Base-by-base conservation (phyloP, 2,113 vertebrate species). In the Malaclemys terrapin region DNA sequence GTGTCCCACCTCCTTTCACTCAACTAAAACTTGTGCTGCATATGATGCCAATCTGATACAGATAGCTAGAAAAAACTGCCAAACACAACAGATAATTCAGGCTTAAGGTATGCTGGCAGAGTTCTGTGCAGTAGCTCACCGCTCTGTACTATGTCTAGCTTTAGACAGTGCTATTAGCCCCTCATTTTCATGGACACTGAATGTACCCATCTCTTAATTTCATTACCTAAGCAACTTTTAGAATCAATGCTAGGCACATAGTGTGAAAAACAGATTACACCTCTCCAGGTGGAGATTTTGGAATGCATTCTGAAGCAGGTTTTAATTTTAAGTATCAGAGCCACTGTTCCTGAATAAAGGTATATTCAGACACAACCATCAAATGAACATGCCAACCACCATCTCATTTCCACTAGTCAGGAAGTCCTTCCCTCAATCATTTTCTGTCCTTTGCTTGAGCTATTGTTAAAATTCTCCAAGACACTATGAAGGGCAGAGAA, bases 381-480 rank as follows among this genome's bases (percentile, higher is more conserved):
- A 42, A 24, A 13, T 45, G 69, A 86, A 56, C 16, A 76, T n/a
- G 24, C 56, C 1, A 91, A 79, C 65, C 89, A 52, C 9, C 11
- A 38, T 82, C 85, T 90, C 2, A 72, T 81, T 87, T 94, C 20
- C 10, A 76, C 83, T 94, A 93, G 8, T 69, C 78, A 86, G 14
- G 49, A 93, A 20, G n/a, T 88, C 52, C 59, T 2, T 86, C 5
- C 20, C 69, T 80, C 35, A 88, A 84, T 88, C 5, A 52, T 78
- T 88, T 85, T 82, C 19, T 42, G 27, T 12, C 76, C 90, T 12
- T 12, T 9, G 19, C 65, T 54, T 2, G 81, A 25, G 20, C 12
- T 84, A n/a, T 1, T 20, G 82, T 50, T 2, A 45, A 5, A 76
- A 89, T 85, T 82, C 75, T 42, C 8, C 65, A n/a, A 54, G 47